Evolutionary conservation across 2,113 vertebrate genomes (phyloP).

Genomic region (Aldabrachelys gigantea): DNA sequence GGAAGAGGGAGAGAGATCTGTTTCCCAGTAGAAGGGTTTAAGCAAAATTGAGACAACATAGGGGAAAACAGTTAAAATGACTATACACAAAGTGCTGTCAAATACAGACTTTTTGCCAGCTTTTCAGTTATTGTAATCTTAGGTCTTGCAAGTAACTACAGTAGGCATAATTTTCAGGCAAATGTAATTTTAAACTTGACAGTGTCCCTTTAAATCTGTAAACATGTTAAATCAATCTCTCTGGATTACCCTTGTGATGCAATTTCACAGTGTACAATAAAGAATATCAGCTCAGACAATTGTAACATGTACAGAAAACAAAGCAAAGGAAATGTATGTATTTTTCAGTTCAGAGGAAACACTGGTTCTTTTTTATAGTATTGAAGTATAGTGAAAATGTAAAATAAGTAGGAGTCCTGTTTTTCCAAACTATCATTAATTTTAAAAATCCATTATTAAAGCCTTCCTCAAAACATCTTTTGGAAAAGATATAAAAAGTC

Average conservation of each 20-base stretch:
- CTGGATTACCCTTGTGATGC: fast-evolving
- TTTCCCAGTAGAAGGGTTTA: background rate
- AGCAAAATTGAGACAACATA: background rate
- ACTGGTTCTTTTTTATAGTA: fast-evolving
- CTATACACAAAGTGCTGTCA: fast-evolving
- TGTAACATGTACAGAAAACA: fast-evolving
- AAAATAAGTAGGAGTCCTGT: background rate
- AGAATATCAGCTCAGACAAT: background rate
- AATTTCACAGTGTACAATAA: fast-evolving
- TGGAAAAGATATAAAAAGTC: background rate
- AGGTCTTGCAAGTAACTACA: background rate
- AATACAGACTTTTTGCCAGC: background rate
- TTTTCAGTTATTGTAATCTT: background rate
- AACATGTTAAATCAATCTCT: background rate
- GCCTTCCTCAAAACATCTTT: background rate
- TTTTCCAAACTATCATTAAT: background rate
- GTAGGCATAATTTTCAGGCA: background rate
- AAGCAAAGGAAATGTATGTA: fast-evolving
- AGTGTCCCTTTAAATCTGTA: fast-evolving
- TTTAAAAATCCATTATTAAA: background rate
- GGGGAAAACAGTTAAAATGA: background rate
- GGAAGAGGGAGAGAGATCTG: background rate
- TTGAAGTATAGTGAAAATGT: background rate
- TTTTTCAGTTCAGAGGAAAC: fast-evolving
- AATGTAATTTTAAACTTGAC: fast-evolving